Conservation (phyloP, 2,113 vertebrate genomes). For the Pterocles orientalis region DNA sequence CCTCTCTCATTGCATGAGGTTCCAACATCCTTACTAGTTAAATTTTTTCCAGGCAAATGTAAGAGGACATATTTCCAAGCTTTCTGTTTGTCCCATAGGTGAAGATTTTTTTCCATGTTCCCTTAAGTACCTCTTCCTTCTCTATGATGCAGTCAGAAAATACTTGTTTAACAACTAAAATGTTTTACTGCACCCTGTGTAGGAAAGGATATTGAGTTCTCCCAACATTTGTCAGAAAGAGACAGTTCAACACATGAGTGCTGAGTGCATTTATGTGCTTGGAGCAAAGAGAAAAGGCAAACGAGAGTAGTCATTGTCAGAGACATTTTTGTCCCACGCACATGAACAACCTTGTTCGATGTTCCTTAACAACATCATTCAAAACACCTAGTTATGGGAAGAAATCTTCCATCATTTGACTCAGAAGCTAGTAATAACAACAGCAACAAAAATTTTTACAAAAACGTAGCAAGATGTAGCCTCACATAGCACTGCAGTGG, state of each 20-base stretch:
- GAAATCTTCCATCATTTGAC: neutral
- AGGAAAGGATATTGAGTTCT: neutral
- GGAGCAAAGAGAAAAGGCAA: neutral
- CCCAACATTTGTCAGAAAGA: neutral
- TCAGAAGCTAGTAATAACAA: neutral
- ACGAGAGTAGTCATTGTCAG: neutral
- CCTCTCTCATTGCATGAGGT: neutral
- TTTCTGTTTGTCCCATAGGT: neutral
- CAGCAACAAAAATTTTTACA: neutral
- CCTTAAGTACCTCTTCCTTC: neutral
- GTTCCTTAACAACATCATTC: neutral
- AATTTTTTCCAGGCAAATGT: neutral
- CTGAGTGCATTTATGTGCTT: neutral
- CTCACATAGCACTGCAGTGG: neutral
- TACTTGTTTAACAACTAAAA: neutral
- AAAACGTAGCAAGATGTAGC: neutral
- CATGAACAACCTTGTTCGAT: neutral
- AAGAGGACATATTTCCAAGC: neutral
- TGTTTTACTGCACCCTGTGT: neutral
- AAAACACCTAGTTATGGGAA: neutral
- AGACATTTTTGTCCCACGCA: neutral
- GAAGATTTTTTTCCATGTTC: neutral
- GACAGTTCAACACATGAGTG: rapidly evolving
- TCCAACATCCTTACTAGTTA: neutral
- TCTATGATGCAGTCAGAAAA: neutral